A percentile compares a stretch with the other conserved stretches of the same genome.
Conservation (phyloP, 2,113 vertebrate species). For the Eudyptes chrysolophus region DNA sequence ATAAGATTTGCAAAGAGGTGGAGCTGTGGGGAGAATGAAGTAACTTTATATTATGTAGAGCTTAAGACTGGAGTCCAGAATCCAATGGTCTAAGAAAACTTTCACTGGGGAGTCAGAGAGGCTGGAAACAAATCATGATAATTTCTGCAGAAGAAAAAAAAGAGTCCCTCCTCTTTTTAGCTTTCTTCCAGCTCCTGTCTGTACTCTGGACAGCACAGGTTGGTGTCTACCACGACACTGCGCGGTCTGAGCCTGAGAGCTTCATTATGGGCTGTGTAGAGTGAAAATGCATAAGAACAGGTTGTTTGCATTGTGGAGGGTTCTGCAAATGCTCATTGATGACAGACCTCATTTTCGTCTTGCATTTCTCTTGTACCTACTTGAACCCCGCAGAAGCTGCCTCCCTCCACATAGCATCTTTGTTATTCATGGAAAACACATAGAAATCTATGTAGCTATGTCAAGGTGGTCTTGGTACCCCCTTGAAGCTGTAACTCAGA, state of each 20-base stretch:
- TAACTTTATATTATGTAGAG: not conserved
- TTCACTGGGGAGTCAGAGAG: not conserved
- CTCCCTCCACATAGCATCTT: not conserved
- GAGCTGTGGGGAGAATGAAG: not conserved
- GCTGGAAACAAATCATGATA: not conserved
- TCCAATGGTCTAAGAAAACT: not conserved
- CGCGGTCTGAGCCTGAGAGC: not conserved
- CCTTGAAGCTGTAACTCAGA: constrained; percentile 12
- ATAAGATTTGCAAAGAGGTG: not conserved
- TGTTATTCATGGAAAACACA: not conserved
- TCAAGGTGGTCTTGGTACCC: not conserved
- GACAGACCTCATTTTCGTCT: not conserved
- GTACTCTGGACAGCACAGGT: not conserved
- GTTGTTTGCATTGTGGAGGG: not conserved
- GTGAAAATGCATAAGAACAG: not conserved
- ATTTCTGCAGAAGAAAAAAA: not conserved
- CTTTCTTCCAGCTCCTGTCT: not conserved
- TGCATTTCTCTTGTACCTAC: not conserved
- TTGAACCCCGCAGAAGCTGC: not conserved
- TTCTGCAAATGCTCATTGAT: not conserved
- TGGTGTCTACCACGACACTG: not conserved
- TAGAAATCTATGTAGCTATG: not conserved
- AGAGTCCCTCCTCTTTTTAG: not conserved
- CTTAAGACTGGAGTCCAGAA: not conserved
- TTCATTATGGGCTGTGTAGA: not conserved